These are phyloP conservation scores for Alca torda DNA, from an alignment of 2,797 vertebrate species.

Conservation along the genomic window DNA sequence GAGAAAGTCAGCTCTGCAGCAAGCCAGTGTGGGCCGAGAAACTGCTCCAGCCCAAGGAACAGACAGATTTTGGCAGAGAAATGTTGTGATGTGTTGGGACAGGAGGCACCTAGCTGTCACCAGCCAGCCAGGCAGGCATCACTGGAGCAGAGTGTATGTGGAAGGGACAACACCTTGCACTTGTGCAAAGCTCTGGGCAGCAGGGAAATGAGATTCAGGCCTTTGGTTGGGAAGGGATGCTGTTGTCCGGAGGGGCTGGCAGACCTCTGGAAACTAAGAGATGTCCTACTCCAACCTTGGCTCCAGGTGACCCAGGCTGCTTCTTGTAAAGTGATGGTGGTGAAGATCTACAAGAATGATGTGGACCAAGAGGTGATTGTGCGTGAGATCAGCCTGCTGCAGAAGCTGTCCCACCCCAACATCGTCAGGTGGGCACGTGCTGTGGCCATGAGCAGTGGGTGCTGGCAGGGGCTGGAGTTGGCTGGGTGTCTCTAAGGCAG, in stretches of 20 bases:
- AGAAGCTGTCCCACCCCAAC: slow-evolving; percentile 90
- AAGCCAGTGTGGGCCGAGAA: neutral
- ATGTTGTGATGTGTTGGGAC: neutral
- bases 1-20: neutral
- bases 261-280: neutral
- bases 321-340: slow-evolving; percentile 86
- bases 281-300: neutral
- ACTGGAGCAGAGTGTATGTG: neutral
- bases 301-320: slow-evolving; percentile 82
- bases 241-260: neutral
- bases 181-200: neutral
- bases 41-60: neutral
- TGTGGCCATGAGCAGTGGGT: neutral
- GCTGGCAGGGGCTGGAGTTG: neutral
- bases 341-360: slow-evolving; percentile 90
- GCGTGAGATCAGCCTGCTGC: slow-evolving; percentile 88
- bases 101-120: neutral
- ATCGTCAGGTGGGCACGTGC: slow-evolving; percentile 81
- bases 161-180: neutral
- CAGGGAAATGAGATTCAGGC: neutral
- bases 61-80: neutral
- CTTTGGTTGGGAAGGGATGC: neutral
- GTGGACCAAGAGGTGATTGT: slow-evolving; percentile 90
- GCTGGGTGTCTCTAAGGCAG: neutral
- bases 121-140: neutral